Evolutionary conservation across 2,113 vertebrate genomes (phyloP), one percentile per base, ranked within the genome.

Genomic region (Mormoops blainvillei): DNA sequence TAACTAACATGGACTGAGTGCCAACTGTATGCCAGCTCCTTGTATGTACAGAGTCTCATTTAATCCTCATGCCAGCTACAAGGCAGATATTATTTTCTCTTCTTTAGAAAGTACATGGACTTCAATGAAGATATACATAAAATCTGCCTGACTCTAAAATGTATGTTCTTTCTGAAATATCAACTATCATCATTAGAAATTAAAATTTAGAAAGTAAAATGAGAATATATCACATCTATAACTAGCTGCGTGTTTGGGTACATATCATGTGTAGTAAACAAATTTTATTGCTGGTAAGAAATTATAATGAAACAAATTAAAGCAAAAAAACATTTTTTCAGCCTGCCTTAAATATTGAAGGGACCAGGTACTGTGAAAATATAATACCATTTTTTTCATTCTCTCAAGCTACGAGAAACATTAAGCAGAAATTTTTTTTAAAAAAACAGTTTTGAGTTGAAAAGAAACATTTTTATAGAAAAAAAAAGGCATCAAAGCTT

Each of bases 201-300:
- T 86, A 63, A 95, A 94, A 94, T 92, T 52, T 92, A 87, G n/a
- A 77, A 93, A 36, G 13, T 22, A 90, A 96, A 96, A 87, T 52
- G 61, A 89, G 28, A 95, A 76, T 68, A 81, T 33, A 68, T 13
- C 22, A 88, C 31, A 83, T 63, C 19, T 87, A 50, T 12, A 91
- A 81, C 26, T 63, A 89, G 50, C 52, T 81, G 24, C 4, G 13
- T 73, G 43, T 87, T 95, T 92, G 24, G 16, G 8, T 61, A 4
- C n/a, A 86, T 48, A 33, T 56, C 82, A 48, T 85, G 4, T 54
- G 43, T 93, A 91, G 33, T 85, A 78, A 86, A 91, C n/a, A 91
- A 61, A 73, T 86, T 71, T 61, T 89, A 68, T 50, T 88, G 19
- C 16, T 82, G 36, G 61, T 73, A 93, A 87, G 58, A 96, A 96